These are phyloP conservation scores for Ashinkailepas kermadecensis DNA, from an alignment of 2,888 invertebrate species.

Conservation along the genomic window DNA sequence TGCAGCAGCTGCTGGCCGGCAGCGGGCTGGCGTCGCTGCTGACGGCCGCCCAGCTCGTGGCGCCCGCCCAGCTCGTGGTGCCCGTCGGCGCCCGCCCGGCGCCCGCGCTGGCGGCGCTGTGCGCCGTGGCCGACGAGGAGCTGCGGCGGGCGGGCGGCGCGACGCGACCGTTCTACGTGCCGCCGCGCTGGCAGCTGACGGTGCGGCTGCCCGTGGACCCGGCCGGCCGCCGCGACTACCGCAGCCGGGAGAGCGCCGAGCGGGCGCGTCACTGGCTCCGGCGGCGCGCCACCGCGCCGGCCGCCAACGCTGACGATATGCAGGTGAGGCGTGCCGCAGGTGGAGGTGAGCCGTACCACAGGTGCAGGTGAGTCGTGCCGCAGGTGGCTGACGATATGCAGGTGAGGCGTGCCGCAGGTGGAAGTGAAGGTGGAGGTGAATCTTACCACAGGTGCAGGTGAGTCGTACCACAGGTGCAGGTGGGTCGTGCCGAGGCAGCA, in stretches of 20 bases:
- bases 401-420: no score
- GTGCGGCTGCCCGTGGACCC: background rate
- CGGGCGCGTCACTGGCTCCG: background rate
- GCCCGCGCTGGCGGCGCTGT: background rate
- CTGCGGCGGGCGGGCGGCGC: background rate
- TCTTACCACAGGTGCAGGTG: no score
- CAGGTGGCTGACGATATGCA: no score
- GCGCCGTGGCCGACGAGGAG: background rate
- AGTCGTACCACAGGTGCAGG: no score
- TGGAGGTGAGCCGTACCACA: no score
- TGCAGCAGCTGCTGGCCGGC: background rate
- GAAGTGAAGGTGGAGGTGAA: no score
- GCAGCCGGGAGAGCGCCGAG: background rate
- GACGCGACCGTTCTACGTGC: background rate
- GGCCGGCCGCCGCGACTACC: background rate
- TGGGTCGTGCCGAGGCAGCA: no score
- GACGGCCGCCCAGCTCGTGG: background rate
- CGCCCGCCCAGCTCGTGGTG: no score
- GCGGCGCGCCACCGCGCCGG: background rate
- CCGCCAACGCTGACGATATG: background rate
- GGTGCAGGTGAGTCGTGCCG: no score
- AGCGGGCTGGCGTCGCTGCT: background rate
- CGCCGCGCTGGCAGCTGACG: background rate
- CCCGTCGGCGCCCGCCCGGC: background rate
- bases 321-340: background rate